Evolutionary conservation across 2,113 vertebrate genomes (phyloP).

Genomic region (Hemichromis elongatus): DNA sequence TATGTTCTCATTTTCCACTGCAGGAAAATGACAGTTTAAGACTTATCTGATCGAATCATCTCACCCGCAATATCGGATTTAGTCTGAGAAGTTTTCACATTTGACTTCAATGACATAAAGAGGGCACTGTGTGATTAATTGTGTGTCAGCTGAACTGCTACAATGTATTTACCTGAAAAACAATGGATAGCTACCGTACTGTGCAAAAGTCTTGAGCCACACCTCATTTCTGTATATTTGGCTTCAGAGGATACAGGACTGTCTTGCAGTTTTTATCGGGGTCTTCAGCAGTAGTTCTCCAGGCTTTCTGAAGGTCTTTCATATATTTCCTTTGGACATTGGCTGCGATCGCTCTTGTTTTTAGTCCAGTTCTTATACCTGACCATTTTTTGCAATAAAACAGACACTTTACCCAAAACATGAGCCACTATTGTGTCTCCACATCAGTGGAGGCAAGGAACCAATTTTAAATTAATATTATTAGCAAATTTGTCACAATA

Average conservation of each 20-base stretch:
- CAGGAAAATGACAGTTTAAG: slow-evolving; percentile 10
- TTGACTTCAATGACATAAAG: slow-evolving; percentile 41
- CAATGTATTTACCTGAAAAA: slow-evolving; percentile 8
- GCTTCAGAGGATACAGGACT: not conserved
- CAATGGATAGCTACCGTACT: not conserved
- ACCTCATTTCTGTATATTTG: not conserved
- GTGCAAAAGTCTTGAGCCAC: not conserved
- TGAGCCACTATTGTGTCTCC: not conserved
- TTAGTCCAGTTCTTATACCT: not conserved
- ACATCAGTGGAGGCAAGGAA: not conserved
- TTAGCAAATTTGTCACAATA: not conserved
- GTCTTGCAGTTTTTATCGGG: not conserved
- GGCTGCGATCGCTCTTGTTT: not conserved
- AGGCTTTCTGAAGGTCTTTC: not conserved
- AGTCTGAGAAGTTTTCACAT: not conserved
- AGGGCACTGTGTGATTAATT: slow-evolving; percentile 19
- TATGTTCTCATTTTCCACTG: slow-evolving; percentile 4
- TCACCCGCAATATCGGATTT: slow-evolving; percentile 10
- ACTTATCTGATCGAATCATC: slow-evolving; percentile 6
- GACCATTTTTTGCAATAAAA: not conserved
- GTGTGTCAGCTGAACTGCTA: not conserved
- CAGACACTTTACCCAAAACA: not conserved
- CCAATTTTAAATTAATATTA: not conserved
- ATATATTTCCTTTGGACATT: not conserved
- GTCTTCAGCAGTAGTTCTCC: not conserved